Evolutionary conservation across 2,888 invertebrate species (phyloP), one percentile per base, ranked within the genome.

Genomic region (Spisula subtruncata): DNA sequence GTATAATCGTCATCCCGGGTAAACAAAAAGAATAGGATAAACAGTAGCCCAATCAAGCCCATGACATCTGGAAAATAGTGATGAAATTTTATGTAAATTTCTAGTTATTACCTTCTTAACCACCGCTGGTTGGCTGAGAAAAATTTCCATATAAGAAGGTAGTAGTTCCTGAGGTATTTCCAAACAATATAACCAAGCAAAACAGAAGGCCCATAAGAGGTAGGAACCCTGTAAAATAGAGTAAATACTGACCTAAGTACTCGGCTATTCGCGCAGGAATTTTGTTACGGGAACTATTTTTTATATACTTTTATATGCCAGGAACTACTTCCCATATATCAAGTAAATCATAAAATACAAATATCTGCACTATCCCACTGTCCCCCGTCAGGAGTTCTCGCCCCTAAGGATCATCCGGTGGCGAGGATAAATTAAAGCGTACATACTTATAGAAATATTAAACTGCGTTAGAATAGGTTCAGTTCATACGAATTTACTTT

Each of bases 161-260:
- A n/a, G 87, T 87, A 32, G 87, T 87, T 29, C 87, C 87, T 10
- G 54, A 25, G 14, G 41, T 35, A 12, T 29, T 75, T 46, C 87
- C 87, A 87, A 83, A 87, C 71, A 87, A 79, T n/a, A 87, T 46
- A 41, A 20, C 83, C 29, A 87, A 48, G 20, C 83, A 25, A 51
- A 87, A 87, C 41, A 87, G 82, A n/a, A 87, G 46, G 54, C 87
- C 87, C 41, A 87, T n/a, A 29, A 87, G 54, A 54, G 87, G 75
- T 18, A 83, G 29, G 56, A 87, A 71, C 66, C 32, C 87, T 87
- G 87, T 75, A 87, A n/a, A 87, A 75, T 32, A 81, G 66, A 82
- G 41, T 51, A 85, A 85, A 75, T 46, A 66, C 83, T 20, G 83
- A 32, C 54, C 18, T 54, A 6, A 32, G 56, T 32, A 41, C 20